These are phyloP conservation scores for Somateria mollissima DNA, from an alignment of 2,797 vertebrate species.

Conservation along the genomic window DNA sequence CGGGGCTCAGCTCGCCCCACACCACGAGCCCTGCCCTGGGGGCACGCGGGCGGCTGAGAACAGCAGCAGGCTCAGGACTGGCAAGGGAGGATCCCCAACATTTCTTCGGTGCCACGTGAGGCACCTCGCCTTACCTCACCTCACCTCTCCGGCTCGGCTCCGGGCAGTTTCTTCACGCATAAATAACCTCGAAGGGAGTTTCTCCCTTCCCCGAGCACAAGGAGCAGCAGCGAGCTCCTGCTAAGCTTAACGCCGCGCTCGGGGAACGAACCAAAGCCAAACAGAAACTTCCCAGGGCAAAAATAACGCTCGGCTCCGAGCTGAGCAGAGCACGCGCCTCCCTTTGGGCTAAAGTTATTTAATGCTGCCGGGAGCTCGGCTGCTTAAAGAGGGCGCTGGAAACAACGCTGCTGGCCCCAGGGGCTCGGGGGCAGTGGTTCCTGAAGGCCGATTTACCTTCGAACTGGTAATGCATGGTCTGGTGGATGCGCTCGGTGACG, in stretches of 20 bases:
- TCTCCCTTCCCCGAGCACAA: background rate
- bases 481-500: constrained; percentile 91
- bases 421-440: background rate
- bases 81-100: background rate
- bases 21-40: background rate
- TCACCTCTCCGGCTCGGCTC: background rate
- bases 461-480: constrained; percentile 94
- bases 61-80: background rate
- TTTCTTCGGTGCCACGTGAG: background rate
- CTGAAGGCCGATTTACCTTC: constrained; percentile 78
- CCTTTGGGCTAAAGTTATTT: background rate
- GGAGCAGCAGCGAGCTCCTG: background rate
- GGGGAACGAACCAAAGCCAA: background rate
- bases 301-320: background rate
- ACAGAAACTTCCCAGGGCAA: background rate
- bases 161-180: background rate
- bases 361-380: background rate
- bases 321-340: accelerated
- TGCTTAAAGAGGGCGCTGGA: background rate
- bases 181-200: background rate
- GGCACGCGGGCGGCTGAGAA: accelerated
- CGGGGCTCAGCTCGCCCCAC: background rate
- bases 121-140: background rate
- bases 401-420: background rate
- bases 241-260: accelerated